Evolutionary conservation across 2,888 invertebrate species (phyloP).

Genomic region (Dermolepida albohirtum): DNA sequence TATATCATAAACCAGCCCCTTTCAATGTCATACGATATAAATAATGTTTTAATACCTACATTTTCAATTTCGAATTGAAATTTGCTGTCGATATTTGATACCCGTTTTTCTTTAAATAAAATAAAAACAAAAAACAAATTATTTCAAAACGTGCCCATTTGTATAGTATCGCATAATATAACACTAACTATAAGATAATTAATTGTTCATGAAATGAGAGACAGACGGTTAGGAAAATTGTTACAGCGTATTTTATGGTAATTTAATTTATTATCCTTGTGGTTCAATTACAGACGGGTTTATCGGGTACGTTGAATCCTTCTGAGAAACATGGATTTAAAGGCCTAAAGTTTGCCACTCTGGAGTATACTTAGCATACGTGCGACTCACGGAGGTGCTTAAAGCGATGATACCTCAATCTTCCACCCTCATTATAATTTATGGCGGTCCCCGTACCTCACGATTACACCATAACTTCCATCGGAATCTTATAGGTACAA

Average conservation of each 20-base stretch:
- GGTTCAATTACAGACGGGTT: conserved; percentile 52
- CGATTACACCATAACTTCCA: conserved; percentile 41
- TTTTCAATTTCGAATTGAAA: too few relatives aligned
- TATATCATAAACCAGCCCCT: too few relatives aligned
- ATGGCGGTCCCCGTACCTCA: conserved; percentile 35
- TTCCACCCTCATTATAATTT: conserved; percentile 43
- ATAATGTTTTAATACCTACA: too few relatives aligned
- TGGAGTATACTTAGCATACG: conserved; percentile 55
- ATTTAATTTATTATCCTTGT: conserved; percentile 46
- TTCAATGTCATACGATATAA: too few relatives aligned
- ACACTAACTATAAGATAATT: conserved; percentile 17
- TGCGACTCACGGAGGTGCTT: conserved; percentile 51
- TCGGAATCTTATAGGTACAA: conserved; percentile 36
- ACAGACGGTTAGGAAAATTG: conserved; percentile 31
- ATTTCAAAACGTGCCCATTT: too few relatives aligned
- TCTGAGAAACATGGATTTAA: conserved; percentile 51
- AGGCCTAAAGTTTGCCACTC: conserved; percentile 54
- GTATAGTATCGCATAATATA: too few relatives aligned
- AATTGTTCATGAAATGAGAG: conserved; percentile 25
- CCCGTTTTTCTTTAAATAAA: too few relatives aligned
- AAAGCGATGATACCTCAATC: conserved; percentile 50
- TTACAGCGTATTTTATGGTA: conserved; percentile 40
- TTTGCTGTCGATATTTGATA: too few relatives aligned
- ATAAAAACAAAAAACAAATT: too few relatives aligned
- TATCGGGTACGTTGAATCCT: conserved; percentile 53